Evolutionary conservation across 2,888 invertebrate species (phyloP), one percentile per base, ranked within the genome.

Genomic region (Eurytoma californica): DNA sequence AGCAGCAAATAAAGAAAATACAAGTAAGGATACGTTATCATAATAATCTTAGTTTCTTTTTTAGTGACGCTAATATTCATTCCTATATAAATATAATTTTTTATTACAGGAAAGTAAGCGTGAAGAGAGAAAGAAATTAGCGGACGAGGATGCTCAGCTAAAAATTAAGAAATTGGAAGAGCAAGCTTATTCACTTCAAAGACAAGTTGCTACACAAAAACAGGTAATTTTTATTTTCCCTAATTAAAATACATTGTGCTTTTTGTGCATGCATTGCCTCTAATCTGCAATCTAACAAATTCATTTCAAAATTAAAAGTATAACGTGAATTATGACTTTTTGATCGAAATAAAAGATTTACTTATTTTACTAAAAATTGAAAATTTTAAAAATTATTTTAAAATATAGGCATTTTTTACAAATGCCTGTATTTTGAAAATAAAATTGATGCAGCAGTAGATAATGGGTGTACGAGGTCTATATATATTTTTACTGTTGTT

Each of bases 121-220:
- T 3, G 97, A 97, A 89, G 96, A 97, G 86, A 92, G 95, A 47
- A 95, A 97, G 82, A 97, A 98, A 84, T 90, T 98, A 67, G 97
- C 97, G 0, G 98, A 98, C 88, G 98, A 98, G 87, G 98, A 98
- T 90, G 97, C 97, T 0, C 91, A 97, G 77, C 94, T 97, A 68
- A 98, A 98, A 90, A 97, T 98, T 82, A 97, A 97, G 87, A 96
- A 97, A 89, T 91, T 98, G 69, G 98, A 99, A 87, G 98, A 99
- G 84, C 97, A 96, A 88, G 96, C 97, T 84, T 96, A 96, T 86
- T 96, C 97, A 87, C 92, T 98, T 63, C 97, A 98, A 90, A 97
- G 97, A 88, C 97, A 97, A 90, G 94, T 97, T 82, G 95, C 96
- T 1, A 95, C 94, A 77, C 96, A 96, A 87, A 97, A 97, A 91